Percentiles rank a stretch among this genome's conserved stretches.
phyloP scores from a whole-genome alignment of 2,113 vertebrate species.

The Corvus hawaiiensis region DNA sequence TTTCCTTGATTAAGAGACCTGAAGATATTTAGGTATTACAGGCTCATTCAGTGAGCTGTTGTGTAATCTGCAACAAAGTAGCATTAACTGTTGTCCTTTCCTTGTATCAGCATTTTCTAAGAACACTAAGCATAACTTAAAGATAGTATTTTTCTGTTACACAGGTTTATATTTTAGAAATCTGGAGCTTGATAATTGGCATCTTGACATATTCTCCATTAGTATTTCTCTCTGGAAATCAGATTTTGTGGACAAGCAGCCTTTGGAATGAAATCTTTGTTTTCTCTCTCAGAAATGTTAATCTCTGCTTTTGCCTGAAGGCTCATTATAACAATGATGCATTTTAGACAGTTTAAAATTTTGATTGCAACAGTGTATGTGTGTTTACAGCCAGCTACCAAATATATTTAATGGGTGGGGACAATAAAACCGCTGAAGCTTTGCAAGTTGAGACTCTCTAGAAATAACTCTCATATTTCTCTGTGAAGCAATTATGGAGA shows the following conservation, averaged over 20 bases:
- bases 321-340: conserved; percentile 27
- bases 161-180: conserved; percentile 21
- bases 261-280: conserved; percentile 31
- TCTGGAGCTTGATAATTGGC: not conserved
- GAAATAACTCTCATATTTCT: conserved; percentile 43
- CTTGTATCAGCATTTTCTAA: conserved; percentile 4
- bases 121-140: not conserved
- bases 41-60: not conserved
- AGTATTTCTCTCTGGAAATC: conserved; percentile 46
- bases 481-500: conserved; percentile 15
- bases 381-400: conserved; percentile 40
- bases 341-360: conserved; percentile 41
- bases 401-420: conserved; percentile 37
- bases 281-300: conserved; percentile 42
- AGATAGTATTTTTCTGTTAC: not conserved
- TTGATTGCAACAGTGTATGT: conserved; percentile 31
- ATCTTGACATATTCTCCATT: not conserved
- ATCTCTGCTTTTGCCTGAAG: conserved; percentile 56
- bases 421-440: conserved; percentile 43
- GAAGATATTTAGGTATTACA: not conserved
- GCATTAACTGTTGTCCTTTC: not conserved
- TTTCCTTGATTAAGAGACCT: not conserved
- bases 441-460: conserved; percentile 43
- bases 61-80: not conserved
- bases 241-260: conserved; percentile 3